A percentile compares a stretch with the other conserved stretches of the same genome.
Evolutionary conservation across 2,888 invertebrate genomes (phyloP).

Genomic region (Minunthozetes semirufus): DNA sequence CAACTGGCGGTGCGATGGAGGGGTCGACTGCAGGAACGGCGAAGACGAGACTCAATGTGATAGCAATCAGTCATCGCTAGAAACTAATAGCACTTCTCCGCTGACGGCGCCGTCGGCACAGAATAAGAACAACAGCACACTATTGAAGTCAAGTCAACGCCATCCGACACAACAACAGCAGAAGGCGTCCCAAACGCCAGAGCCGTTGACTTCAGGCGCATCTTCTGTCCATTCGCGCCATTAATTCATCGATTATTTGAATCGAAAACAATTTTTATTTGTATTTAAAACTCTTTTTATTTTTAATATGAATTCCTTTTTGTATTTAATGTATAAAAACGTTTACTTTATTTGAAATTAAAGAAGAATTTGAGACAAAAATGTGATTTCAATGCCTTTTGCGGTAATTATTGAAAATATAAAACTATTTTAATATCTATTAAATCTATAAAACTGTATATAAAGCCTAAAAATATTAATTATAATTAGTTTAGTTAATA

Average conservation of each 20-base stretch:
- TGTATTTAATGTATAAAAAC: no score
- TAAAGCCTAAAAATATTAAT: no score
- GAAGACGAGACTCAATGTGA: constrained; percentile 33
- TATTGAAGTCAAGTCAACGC: neutral
- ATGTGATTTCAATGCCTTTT: no score
- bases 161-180: neutral
- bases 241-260: neutral
- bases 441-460: no score
- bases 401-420: no score
- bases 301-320: neutral
- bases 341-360: no score
- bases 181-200: neutral
- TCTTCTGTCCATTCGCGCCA: neutral
- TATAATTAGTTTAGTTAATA: no score
- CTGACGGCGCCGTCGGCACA: neutral
- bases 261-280: neutral
- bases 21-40: constrained; percentile 17
- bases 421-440: no score
- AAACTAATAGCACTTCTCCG: neutral
- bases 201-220: neutral
- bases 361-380: no score
- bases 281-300: neutral
- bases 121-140: neutral
- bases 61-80: neutral
- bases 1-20: constrained; percentile 35